Conservation (phyloP, 2,113 vertebrate species). For the Rhinoderma darwinii region DNA sequence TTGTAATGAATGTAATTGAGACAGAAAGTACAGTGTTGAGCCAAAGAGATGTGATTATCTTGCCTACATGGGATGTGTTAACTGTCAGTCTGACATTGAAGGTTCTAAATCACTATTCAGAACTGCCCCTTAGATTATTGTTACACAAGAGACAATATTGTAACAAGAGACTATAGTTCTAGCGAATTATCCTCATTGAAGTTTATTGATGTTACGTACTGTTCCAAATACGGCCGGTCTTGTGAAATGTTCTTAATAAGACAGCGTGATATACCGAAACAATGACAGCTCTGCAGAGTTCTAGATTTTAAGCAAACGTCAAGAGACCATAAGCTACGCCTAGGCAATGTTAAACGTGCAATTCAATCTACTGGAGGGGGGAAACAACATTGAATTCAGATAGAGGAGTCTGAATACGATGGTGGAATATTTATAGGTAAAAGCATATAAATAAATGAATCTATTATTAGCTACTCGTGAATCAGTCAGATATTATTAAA, state of each 20-base stretch:
- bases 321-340: conserved; percentile 8
- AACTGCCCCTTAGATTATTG: conserved; percentile 23
- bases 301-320: neutral
- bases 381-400: neutral
- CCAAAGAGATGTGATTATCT: conserved; percentile 21
- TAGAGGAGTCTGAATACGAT: neutral
- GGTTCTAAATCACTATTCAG: conserved; percentile 35
- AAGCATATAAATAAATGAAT: neutral
- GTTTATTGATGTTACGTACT: conserved; percentile 12
- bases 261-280: neutral
- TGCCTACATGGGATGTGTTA: neutral
- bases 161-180: neutral
- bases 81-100: conserved; percentile 18
- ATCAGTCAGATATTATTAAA: neutral
- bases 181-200: neutral
- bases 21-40: conserved; percentile 7
- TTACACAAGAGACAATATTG: too few relatives aligned
- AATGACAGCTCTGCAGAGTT: conserved; percentile 15
- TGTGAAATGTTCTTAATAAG: neutral
- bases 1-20: conserved; percentile 12
- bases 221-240: neutral
- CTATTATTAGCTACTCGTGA: neutral
- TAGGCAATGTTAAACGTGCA: neutral
- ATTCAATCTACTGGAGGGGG: neutral
- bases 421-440: neutral